Base-by-base conservation (phyloP, 1,140 invertebrate genomes). In the Apis florea region DNA sequence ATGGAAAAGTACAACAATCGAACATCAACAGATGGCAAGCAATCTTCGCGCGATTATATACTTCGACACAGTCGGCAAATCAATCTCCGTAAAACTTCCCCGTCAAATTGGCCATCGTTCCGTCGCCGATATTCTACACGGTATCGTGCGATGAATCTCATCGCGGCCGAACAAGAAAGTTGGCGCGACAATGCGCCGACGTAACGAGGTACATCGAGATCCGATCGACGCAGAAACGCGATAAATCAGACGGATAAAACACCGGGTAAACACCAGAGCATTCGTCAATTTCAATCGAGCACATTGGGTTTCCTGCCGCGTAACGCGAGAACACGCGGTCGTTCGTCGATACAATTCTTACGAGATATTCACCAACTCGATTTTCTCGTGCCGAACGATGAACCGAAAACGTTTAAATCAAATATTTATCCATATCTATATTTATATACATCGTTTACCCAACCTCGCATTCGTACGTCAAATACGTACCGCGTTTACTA, bases 161-260 rank as follows among this genome's bases (percentile, higher is more conserved):
- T 40, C 56, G n/a, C 58, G 47, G n/a, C 13, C 47, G 51, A 63
- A 63, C 47, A 47, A 63, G 72, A 53, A 40, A 75, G 47, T 5
- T n/a, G 24, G 40, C 59, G 58, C 72, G 72, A 75, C 72, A 75
- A 75, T 79, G 47, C 58, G 19, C 68, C 53, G 17, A 40, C 6
- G 49, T 71, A 61, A 63, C 58, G 77, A 72, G 58, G 47, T 26
- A 26, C n/a, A 21, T 24, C 67, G 5, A 26, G 5, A 11, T 2
- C 26, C 10, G 58, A 9, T 63, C n/a, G 21, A 58, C 26, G 56
- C 15, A 61, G 53, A 63, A 72, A 71, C 47, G 69, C 69, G 17
- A 79, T 79, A 79, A 79, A 79, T 79, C 69, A 79, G 11, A 17
- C 51, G 54, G 21, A 64, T 79, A 79, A 79, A 79, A 79, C 69